Evolutionary conservation across 2,797 vertebrate species (phyloP).

Genomic region (Lophotriccus pileatus): DNA sequence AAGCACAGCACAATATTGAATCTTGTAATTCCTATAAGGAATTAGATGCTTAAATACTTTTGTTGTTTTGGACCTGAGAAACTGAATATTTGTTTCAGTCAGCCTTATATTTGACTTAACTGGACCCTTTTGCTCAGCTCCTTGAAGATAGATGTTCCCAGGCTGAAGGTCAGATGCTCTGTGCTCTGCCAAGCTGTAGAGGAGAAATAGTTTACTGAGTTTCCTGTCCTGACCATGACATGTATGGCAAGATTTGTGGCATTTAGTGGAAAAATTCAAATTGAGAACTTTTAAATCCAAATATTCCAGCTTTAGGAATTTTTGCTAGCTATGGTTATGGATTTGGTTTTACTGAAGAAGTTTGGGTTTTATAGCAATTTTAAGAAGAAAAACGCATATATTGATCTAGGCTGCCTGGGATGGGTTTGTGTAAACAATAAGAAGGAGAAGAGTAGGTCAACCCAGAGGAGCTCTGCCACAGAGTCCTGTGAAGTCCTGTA

Average conservation of each 20-base stretch:
- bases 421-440: background rate
- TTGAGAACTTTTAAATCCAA: background rate
- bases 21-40: background rate
- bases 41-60: background rate
- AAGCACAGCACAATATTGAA: background rate
- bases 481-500: background rate
- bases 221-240: background rate
- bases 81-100: background rate
- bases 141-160: background rate
- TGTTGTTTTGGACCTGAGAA: background rate
- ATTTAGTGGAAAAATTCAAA: background rate
- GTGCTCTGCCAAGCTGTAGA: background rate
- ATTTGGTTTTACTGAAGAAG: background rate
- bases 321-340: background rate
- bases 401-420: background rate
- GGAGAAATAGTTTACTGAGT: background rate
- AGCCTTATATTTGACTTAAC: background rate
- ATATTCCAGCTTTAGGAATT: background rate
- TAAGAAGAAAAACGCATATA: background rate
- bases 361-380: background rate
- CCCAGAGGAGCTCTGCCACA: fast-evolving
- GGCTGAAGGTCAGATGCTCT: background rate
- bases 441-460: background rate
- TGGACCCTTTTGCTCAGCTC: background rate
- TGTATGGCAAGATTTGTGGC: background rate